phyloP scores from a whole-genome alignment of 2,888 invertebrate species.

The Hirtodrosophila trivittata region DNA sequence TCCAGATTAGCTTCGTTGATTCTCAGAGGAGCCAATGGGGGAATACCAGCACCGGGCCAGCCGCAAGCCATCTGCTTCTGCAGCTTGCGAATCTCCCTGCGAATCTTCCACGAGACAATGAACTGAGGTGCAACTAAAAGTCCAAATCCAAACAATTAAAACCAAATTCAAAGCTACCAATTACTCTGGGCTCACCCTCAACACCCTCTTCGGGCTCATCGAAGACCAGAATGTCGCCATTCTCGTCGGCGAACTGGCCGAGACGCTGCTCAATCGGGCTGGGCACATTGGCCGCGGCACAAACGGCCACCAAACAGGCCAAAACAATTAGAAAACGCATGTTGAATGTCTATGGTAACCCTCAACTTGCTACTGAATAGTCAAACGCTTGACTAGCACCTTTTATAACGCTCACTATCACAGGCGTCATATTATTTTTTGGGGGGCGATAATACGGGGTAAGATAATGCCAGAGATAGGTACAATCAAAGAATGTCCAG shows the following conservation, averaged over 20 bases:
- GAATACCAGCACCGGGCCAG: constrained; percentile 70
- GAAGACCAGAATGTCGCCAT: constrained; percentile 68
- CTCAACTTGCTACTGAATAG: constrained; percentile 58
- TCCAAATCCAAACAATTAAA: not conserved
- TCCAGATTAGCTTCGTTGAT: constrained; percentile 55
- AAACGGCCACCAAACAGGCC: constrained; percentile 68
- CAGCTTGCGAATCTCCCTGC: constrained; percentile 72
- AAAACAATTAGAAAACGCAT: constrained; percentile 78
- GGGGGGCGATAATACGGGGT: constrained; percentile 29
- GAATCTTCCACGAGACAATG: constrained; percentile 76
- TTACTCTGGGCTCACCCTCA: constrained; percentile 71
- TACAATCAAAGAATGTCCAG: constrained; percentile 10
- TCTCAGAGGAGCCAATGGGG: constrained; percentile 76
- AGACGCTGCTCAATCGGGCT: constrained; percentile 54
- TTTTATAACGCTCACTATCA: constrained; percentile 62
- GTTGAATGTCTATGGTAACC: constrained; percentile 37
- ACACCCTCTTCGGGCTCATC: constrained; percentile 57
- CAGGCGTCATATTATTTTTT: not conserved
- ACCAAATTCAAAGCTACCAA: not conserved
- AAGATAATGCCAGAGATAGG: constrained; percentile 41
- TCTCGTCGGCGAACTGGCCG: constrained; percentile 46
- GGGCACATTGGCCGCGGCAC: constrained; percentile 64
- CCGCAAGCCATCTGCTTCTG: constrained; percentile 80
- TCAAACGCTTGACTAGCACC: constrained; percentile 20
- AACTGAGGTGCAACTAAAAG: constrained; percentile 67